These are phyloP conservation scores for Drosophila novamexicana DNA, from an alignment of 1,140 invertebrate genomes.

Conservation along the genomic window DNA sequence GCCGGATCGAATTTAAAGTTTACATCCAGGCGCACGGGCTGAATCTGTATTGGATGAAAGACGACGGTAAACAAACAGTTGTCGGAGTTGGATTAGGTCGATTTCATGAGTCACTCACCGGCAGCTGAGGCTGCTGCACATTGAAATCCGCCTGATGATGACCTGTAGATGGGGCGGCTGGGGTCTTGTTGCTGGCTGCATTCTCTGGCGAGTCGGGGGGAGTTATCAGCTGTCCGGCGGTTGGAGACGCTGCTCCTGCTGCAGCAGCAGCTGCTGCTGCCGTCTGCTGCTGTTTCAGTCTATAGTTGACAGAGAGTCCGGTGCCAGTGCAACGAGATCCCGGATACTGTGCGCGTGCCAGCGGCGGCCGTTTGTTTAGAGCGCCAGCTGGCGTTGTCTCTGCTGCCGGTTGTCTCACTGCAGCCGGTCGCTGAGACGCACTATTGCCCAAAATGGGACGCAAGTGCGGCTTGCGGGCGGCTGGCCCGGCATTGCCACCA, in stretches of 20 bases:
- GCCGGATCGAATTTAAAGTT: constrained; percentile 35
- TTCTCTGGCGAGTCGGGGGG: constrained; percentile 58
- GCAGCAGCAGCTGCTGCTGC: background rate
- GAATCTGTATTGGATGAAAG: background rate
- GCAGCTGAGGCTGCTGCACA: background rate
- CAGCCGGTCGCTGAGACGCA: constrained; percentile 31
- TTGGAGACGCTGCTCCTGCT: background rate
- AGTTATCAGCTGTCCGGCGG: constrained; percentile 29
- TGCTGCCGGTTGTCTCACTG: constrained; percentile 4
- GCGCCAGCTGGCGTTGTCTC: constrained; percentile 1
- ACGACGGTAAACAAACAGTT: background rate
- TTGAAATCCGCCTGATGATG: background rate
- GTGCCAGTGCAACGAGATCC: constrained; percentile 20
- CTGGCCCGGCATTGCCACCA: background rate
- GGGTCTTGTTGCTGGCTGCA: background rate
- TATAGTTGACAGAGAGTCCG: constrained; percentile 56
- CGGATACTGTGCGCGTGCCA: constrained; percentile 27
- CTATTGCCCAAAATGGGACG: constrained; percentile 67
- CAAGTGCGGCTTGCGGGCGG: constrained; percentile 41
- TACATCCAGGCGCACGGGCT: background rate
- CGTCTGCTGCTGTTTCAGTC: constrained; percentile 51
- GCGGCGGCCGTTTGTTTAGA: constrained; percentile 15
- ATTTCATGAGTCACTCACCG: background rate
- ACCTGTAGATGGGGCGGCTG: background rate
- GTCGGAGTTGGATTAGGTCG: background rate